Base-by-base conservation (phyloP, 2,888 invertebrate genomes). In the Tipula vernalis region DNA sequence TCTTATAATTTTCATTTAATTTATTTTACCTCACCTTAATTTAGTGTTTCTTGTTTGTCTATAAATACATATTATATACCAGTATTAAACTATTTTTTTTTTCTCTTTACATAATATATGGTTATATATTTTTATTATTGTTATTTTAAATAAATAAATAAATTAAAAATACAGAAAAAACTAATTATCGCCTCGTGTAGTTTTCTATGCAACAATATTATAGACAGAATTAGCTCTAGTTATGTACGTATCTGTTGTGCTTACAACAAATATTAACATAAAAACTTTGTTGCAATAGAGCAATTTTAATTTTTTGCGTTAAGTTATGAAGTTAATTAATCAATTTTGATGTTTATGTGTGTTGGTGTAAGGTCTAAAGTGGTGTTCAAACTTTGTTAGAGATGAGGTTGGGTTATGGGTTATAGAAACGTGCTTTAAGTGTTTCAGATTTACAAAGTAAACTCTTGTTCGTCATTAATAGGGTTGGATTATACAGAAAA, bases 21-120 rank as follows among this genome's bases (percentile, higher is more conserved):
- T 71, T 71, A 71, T 71, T 71, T 71, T 71, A 71, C 71, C 71
- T 71, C 71, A 71, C 71, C 71, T 71, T 71, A 71, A 71, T 71
- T 71, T 71, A 28, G 71, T 71, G 71, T 71, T 28, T 18, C 28
- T 71, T 71, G 71, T 71, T 12, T 71, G 71, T 71, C 71, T 71
- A 10, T 71, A 12, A 6, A 57, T 57, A 28, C 28, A 28, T 28
- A 71, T 8, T 51, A 51, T 51, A 71, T 18, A 71, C 28, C 6
- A 57, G 71, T 28, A 28, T 8, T 28, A 71, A 28, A 71, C 28
- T 10, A 57, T 18, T 57, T 57, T 18, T 28, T 28, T 28, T 28
- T 28, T 28, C 28, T 57, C 57, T 57, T 5, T 71, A 71, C 12
- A 18, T 71, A 71, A 71, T 71, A 71, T 51, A 51, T 44, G 8